Conservation (phyloP, 2,797 vertebrate species). For the Perdix hodgsoniae region DNA sequence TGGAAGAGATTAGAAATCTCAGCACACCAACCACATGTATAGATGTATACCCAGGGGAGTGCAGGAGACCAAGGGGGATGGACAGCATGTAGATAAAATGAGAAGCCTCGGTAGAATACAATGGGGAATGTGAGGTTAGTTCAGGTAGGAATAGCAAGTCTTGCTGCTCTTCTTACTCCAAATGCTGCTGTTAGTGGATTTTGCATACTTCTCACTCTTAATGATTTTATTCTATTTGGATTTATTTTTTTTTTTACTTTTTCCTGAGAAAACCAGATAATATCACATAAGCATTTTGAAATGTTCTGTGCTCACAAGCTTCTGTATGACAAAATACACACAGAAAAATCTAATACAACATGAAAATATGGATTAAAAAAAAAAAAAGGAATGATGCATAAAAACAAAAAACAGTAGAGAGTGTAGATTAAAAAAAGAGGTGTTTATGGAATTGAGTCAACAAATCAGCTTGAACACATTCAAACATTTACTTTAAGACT, state of each 20-base stretch:
- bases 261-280: constrained; percentile 33
- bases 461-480: constrained; percentile 70
- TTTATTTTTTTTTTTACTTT: neutral
- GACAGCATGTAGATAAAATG: neutral
- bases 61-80: neutral
- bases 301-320: constrained; percentile 27
- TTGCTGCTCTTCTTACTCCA: constrained; percentile 37
- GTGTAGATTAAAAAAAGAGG: constrained; percentile 65
- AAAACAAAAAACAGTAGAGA: constrained; percentile 42
- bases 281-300: constrained; percentile 45
- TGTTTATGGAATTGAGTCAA: constrained; percentile 78
- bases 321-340: constrained; percentile 43
- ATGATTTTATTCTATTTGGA: neutral
- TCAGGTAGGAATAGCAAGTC: constrained; percentile 5
- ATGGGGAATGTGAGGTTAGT: neutral
- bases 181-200: neutral
- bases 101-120: neutral
- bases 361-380: neutral
- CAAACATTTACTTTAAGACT: constrained; percentile 69
- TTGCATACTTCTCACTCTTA: constrained; percentile 14
- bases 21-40: neutral
- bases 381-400: neutral
- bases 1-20: neutral
- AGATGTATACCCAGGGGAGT: neutral
- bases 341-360: constrained; percentile 59